phyloP scores from a whole-genome alignment of 2,888 invertebrate species.

The Ischnus inquisitorius region DNA sequence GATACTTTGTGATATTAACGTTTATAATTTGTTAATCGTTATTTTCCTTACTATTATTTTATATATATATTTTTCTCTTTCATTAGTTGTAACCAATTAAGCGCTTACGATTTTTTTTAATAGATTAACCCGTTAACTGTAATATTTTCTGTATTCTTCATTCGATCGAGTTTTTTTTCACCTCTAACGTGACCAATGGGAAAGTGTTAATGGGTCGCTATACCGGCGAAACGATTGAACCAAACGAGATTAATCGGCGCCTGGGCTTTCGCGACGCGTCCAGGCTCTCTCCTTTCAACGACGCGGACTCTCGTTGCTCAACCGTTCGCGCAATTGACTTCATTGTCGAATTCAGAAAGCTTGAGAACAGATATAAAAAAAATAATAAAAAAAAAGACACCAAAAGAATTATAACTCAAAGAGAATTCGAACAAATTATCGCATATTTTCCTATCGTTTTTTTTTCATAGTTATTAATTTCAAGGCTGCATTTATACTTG shows the following conservation, averaged over 20 bases:
- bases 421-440: conserved; percentile 47
- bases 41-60: conserved; percentile 36
- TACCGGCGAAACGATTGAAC: conserved; percentile 13
- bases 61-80: conserved; percentile 7
- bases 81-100: conserved; percentile 47
- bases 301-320: conserved; percentile 15
- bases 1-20: conserved; percentile 82
- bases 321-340: conserved; percentile 25
- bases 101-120: conserved; percentile 37
- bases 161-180: conserved; percentile 25
- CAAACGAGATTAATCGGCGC: conserved; percentile 23
- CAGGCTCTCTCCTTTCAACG: conserved; percentile 17
- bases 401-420: neutral
- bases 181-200: neutral
- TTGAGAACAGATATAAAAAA: conserved; percentile 13
- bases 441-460: conserved; percentile 65
- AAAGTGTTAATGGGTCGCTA: conserved; percentile 9
- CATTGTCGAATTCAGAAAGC: conserved; percentile 13
- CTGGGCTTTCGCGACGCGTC: conserved; percentile 1
- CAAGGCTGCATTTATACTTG: conserved; percentile 67
- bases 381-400: neutral
- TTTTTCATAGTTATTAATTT: conserved; percentile 44
- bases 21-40: conserved; percentile 75
- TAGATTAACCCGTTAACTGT: conserved; percentile 53
- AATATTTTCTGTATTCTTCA: conserved; percentile 12